Evolutionary conservation across 2,113 vertebrate species (phyloP), one percentile per base, ranked within the genome.

Genomic region (Pseudorasbora parva): DNA sequence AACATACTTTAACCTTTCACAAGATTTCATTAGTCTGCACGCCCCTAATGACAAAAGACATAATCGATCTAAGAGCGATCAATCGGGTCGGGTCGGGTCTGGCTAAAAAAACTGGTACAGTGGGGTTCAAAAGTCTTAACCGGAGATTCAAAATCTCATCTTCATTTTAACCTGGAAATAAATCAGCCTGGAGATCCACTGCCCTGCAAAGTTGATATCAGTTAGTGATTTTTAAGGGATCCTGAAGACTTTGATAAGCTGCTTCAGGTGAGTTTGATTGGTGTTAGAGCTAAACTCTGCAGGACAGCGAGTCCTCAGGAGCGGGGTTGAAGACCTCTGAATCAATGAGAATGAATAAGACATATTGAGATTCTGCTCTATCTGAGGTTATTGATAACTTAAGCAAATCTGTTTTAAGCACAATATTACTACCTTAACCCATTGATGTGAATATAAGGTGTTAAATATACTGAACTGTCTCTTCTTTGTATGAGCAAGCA

Each of bases 1-100:
- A 79, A 54, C 68, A 82, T 54, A 23, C 56, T 68, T 51, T 88
- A 84, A 84, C 84, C 84, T 88, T 88, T 86, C 56, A 33, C 25
- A n/a, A 73, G 62, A 86, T 84, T 84, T 74, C 51, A 84, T 88
- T 86, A 81, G n/a, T 54, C 64, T 73, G 9, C 9, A 54, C 45
- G 49, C 21, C 51, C 14, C 15, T 72, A 82, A 78, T 71, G 66
- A 73, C 54, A 49, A 73, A 73, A 72, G 56, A 86, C 49, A 83
- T 75, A 57, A 88, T 84, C 71, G 25, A 83, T 88, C 75, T 21
- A 33, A 25, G 15, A 72, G 30, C 2, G 33, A 66, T 73, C n/a
- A n/a, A 21, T 10, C n/a, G n/a, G 23, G 10, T 45, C 23, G 41
- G 30, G n/a, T 54, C 1, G 4, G 17, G 21, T 14, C n/a, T 12